phyloP scores from a whole-genome alignment of 2,797 vertebrate genomes.

The Atherinosoma microstoma region DNA sequence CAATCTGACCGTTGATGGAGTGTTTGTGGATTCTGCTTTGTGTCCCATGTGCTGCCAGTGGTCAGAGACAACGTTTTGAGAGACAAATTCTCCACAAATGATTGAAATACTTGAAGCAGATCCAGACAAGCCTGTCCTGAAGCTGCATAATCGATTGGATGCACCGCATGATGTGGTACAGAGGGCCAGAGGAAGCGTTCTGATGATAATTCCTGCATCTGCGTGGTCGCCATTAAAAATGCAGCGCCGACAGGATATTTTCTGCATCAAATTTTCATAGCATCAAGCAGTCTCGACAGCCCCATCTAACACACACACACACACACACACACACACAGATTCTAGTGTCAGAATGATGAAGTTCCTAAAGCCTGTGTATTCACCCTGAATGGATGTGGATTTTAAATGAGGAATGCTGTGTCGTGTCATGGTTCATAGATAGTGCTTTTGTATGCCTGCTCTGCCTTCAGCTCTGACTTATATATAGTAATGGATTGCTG shows the following conservation, averaged over 20 bases:
- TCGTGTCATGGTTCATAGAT: conserved; percentile 37
- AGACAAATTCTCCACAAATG: conserved; percentile 34
- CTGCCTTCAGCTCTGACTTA: conserved; percentile 35
- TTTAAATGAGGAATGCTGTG: conserved; percentile 37
- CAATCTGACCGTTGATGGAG: conserved; percentile 46
- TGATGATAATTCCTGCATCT: conserved; percentile 66
- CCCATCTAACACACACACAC: conserved; percentile 22
- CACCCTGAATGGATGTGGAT: conserved; percentile 29
- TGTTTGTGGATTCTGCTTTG: conserved; percentile 39
- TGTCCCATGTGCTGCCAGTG: conserved; percentile 12
- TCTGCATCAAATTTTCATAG: conserved; percentile 79
- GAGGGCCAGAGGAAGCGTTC: conserved; percentile 35
- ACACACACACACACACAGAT: conserved; percentile 6
- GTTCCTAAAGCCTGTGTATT: conserved; percentile 30
- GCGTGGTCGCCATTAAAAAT: conserved; percentile 76
- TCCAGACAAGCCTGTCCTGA: conserved; percentile 28
- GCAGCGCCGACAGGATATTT: conserved; percentile 79
- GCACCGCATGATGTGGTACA: conserved; percentile 3
- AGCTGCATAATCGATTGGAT: conserved; percentile 35
- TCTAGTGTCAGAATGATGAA: conserved; percentile 57
- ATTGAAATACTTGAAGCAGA: conserved; percentile 49
- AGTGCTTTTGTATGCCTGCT: conserved; percentile 15
- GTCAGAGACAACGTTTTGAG: conserved; percentile 23
- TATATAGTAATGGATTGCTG: conserved; percentile 17
- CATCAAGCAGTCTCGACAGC: conserved; percentile 70